Conservation (phyloP, 2,113 vertebrate species). For the Rhabdomys dilectus region DNA sequence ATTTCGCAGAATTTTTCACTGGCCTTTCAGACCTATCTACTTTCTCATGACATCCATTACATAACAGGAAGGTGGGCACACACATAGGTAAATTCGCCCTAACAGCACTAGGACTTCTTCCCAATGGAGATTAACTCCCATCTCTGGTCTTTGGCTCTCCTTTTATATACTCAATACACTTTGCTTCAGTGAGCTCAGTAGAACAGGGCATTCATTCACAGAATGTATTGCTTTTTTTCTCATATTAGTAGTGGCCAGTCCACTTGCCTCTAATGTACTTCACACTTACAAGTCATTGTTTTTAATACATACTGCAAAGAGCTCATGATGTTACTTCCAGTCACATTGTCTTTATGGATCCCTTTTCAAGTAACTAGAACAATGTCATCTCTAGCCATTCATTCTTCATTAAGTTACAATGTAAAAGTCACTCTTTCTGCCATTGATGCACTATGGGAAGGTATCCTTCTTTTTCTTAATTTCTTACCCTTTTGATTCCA, state of each 20-base stretch:
- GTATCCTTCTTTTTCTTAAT: background rate
- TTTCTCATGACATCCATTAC: background rate
- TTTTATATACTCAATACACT: no score
- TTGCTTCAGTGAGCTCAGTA: background rate
- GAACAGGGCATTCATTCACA: background rate
- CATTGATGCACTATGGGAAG: background rate
- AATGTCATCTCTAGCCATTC: background rate
- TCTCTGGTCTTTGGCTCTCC: no score
- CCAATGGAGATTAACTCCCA: no score
- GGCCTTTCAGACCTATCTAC: no score
- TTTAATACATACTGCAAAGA: background rate
- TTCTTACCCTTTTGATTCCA: background rate
- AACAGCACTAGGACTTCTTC: background rate
- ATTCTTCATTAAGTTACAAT: background rate
- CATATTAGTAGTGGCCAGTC: no score
- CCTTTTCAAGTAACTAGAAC: background rate
- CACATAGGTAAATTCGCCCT: background rate
- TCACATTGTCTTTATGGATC: background rate
- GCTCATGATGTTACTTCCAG: accelerated
- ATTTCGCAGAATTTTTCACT: no score
- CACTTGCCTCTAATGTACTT: background rate
- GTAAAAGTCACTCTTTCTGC: background rate
- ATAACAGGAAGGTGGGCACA: background rate
- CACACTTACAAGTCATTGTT: background rate
- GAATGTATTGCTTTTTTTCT: no score